These are phyloP conservation scores for Syngnathus acus DNA, from an alignment of 2,797 vertebrate species.

Conservation along the genomic window DNA sequence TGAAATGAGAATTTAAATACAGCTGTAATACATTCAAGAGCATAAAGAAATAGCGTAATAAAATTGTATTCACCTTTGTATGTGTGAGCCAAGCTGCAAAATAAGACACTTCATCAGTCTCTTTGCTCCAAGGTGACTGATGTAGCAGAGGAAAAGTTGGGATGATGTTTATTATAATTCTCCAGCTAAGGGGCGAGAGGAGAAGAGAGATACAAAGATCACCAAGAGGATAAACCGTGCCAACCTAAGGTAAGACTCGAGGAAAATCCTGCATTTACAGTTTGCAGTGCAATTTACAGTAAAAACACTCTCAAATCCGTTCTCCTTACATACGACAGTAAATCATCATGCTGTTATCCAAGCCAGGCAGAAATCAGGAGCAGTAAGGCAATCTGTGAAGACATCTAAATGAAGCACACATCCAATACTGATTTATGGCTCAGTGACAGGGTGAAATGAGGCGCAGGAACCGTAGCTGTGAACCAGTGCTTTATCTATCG, in stretches of 20 bases:
- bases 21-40: neutral
- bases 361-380: constrained; percentile 35
- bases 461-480: constrained; percentile 40
- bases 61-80: neutral
- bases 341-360: constrained; percentile 49
- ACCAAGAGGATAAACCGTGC: constrained; percentile 35
- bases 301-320: constrained; percentile 39
- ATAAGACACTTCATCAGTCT: constrained; percentile 29
- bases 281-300: constrained; percentile 24
- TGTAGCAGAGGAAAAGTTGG: constrained; percentile 5
- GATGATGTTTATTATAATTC: constrained; percentile 48
- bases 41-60: neutral
- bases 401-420: constrained; percentile 41
- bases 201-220: constrained; percentile 19
- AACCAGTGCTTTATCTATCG: constrained; percentile 47
- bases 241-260: constrained; percentile 36
- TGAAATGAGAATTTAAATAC: constrained; percentile 34
- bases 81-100: constrained; percentile 22
- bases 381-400: constrained; percentile 28
- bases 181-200: constrained; percentile 32
- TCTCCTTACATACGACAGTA: constrained; percentile 37
- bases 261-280: constrained; percentile 20
- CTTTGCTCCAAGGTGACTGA: constrained; percentile 20
- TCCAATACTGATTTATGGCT: constrained; percentile 49
- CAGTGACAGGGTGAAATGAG: constrained; percentile 47